Base-by-base conservation (phyloP, 2,888 invertebrate genomes). In the Acrocera orbiculus region DNA sequence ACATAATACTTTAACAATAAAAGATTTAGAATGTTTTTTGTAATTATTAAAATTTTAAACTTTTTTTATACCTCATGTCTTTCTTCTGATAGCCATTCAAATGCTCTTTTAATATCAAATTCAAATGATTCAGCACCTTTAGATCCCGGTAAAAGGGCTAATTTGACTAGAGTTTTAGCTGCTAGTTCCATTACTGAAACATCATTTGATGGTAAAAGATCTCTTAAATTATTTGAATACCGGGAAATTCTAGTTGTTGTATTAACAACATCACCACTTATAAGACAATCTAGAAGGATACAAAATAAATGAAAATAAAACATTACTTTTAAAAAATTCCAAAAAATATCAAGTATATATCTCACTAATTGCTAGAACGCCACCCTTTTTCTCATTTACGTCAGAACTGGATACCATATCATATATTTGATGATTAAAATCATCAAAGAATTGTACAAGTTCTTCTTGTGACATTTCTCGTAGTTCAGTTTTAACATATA, bases 101-200 rank as follows among this genome's bases (percentile, higher is more conserved):
- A 83, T 2, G 95, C 89, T 50, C 86, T 69, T 56, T 90, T 90
- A 2, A 95, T 87, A 62, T 95, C 93, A 64, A 92, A 92, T 50
- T 95, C 93, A n/a, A 96, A 92, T 54, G 93, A 92, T 53, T 93
- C 92, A 0, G 90, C 86, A 19, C 93, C 82, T 56, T 87, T 89
- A 0, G 90, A 87, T 10, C 93, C 93, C 1, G 85, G 86, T 13
- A 82, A 77, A 15, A 89, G 69, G 3, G 93, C 93, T 34, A 98
- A 63, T 44, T 85, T 82, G 1, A 93, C 95, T 43, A 96, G 78
- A 4, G 95, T 93, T 53, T 87, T 85, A 2, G 95, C 92, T 4
- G 93, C 89, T 45, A 95, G 66, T 63, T 95, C 92, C 85, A 95
- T 92, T 0, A 95, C 87, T 11, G 79, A 77, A 0, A 82, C 79